Percentiles rank a stretch among this genome's conserved stretches.
These are phyloP conservation scores for Phoxinus phoxinus DNA, from an alignment of 2,113 vertebrate genomes.

Conservation along the genomic window DNA sequence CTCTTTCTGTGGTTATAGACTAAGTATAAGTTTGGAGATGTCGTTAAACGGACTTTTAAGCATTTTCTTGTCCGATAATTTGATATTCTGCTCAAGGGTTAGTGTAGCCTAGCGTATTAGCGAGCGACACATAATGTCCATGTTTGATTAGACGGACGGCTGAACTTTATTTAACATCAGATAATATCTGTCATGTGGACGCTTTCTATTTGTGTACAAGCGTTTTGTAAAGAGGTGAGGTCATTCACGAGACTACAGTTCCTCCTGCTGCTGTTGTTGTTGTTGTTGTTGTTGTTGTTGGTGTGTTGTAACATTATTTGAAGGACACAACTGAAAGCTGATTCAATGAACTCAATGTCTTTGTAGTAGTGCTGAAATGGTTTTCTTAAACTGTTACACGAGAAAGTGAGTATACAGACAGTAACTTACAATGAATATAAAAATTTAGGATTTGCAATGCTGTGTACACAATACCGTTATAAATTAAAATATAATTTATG, in stretches of 20 bases:
- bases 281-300: background rate
- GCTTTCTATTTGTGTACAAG: background rate
- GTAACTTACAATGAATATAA: background rate
- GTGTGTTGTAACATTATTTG: constrained; percentile 7
- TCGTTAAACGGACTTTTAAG: background rate
- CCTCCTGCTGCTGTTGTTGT: background rate
- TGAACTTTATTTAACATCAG: background rate
- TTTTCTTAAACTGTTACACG: background rate
- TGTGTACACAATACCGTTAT: background rate
- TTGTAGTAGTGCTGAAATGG: background rate
- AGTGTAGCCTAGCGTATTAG: constrained; percentile 35
- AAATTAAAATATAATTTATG: background rate
- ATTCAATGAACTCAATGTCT: background rate
- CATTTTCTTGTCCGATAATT: background rate
- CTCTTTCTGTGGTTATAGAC: background rate
- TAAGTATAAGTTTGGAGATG: background rate
- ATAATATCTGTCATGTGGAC: background rate
- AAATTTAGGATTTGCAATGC: background rate
- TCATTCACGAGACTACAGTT: constrained; percentile 7
- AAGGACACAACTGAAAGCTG: background rate
- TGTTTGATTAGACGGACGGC: constrained; percentile 8
- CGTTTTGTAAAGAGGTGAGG: constrained; percentile 5
- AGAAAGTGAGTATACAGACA: background rate
- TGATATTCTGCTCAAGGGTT: background rate
- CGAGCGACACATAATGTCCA: constrained; percentile 5